These are phyloP conservation scores for Drosophila nr. medialis DNA, from an alignment of 2,888 invertebrate species.

Conservation along the genomic window DNA sequence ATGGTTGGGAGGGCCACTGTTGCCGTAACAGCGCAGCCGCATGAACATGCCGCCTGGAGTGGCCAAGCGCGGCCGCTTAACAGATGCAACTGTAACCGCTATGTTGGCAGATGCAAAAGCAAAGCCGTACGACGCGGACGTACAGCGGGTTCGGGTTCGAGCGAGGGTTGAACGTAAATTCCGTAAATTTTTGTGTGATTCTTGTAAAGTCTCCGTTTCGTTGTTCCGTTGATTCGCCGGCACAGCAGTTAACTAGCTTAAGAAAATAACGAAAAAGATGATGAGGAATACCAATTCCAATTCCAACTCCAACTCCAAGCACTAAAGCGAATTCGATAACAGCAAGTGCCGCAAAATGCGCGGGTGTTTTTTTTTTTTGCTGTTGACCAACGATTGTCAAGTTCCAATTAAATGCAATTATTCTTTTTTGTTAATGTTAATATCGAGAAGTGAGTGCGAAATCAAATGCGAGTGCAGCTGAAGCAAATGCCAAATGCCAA, in stretches of 20 bases:
- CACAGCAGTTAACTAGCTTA: conserved; percentile 2
- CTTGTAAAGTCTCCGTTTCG: conserved; percentile 16
- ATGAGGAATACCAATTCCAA: background rate
- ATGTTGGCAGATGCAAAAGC: conserved; percentile 62
- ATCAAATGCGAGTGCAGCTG: conserved; percentile 25
- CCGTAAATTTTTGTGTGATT: conserved; percentile 31
- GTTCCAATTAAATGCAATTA: conserved; percentile 19
- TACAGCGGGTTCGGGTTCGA: conserved; percentile 50
- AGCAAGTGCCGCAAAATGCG: conserved; percentile 47
- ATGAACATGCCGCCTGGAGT: background rate
- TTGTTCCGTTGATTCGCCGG: conserved; percentile 35
- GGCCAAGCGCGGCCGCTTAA: conserved; percentile 4
- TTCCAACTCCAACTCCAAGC: background rate
- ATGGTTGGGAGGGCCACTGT: conserved; percentile 25
- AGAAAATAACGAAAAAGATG: background rate
- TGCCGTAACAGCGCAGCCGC: conserved; percentile 34
- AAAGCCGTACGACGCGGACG: conserved; percentile 52
- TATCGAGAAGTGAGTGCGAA: conserved; percentile 54
- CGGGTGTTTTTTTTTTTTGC: conserved; percentile 41
- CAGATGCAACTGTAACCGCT: conserved; percentile 30
- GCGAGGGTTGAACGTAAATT: conserved; percentile 36
- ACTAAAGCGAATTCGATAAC: conserved; percentile 1
- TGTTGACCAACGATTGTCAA: conserved; percentile 4
- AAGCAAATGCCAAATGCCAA: conserved; percentile 1
- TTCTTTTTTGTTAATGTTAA: conserved; percentile 49